A percentile compares a stretch with the other conserved stretches of the same genome.
Evolutionary conservation across 2,888 invertebrate species (phyloP).

Genomic region (Abrostola triplasia): DNA sequence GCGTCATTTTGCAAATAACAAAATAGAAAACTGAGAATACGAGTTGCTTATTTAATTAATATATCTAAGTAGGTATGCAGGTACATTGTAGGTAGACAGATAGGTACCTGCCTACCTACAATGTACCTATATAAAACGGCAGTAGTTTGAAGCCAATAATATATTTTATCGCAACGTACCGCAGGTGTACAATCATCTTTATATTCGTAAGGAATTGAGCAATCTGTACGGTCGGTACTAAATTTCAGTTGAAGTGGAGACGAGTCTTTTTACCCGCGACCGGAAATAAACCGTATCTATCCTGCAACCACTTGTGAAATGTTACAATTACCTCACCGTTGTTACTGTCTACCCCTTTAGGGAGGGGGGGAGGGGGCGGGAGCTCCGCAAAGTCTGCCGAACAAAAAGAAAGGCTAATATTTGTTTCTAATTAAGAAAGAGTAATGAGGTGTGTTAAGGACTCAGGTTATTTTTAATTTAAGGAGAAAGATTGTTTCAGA

Average conservation of each 20-base stretch:
- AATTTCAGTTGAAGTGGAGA: constrained; percentile 64
- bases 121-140: no score
- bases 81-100: no score
- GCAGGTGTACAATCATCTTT: constrained; percentile 20
- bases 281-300: constrained; percentile 61
- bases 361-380: no score
- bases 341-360: not conserved
- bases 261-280: constrained; percentile 56
- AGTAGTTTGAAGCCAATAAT: no score
- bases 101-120: no score
- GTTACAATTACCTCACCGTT: constrained; percentile 14
- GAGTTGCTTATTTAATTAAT: no score
- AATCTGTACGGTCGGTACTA: constrained; percentile 70
- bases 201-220: constrained; percentile 64
- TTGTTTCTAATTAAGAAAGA: constrained; percentile 5
- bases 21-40: no score
- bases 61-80: no score
- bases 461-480: not conserved
- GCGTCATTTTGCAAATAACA: no score
- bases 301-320: constrained; percentile 10
- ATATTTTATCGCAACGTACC: constrained; percentile 11
- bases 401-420: constrained; percentile 3
- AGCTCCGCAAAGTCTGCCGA: not conserved
- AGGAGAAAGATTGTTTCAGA: not conserved
- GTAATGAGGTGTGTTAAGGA: not conserved